Evolutionary conservation across 1,140 invertebrate species (phyloP).

Genomic region (Notospermus geniculatus): DNA sequence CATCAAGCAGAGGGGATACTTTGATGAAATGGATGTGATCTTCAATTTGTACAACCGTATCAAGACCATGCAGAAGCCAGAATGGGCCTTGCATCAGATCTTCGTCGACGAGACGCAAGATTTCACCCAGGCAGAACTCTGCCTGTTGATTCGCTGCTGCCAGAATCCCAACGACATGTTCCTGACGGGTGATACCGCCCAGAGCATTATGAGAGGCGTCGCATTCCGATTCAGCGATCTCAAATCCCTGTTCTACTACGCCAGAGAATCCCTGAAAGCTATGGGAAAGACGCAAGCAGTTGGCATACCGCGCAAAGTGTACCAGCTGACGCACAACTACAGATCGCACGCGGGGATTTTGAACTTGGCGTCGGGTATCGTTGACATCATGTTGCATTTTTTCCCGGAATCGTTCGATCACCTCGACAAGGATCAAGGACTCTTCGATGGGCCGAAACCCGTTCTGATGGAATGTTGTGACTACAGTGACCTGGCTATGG

Average conservation of each 20-base stretch:
- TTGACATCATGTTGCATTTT: slow-evolving; percentile 44
- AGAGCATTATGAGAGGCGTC: slow-evolving; percentile 51
- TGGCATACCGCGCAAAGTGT: slow-evolving; percentile 32
- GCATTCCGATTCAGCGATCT: slow-evolving; percentile 49
- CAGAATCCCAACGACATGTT: slow-evolving; percentile 50
- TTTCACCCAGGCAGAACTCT: slow-evolving; percentile 50
- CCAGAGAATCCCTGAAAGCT: slow-evolving; percentile 31
- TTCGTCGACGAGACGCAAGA: slow-evolving; percentile 52
- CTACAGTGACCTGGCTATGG: slow-evolving; percentile 33
- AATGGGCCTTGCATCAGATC: slow-evolving; percentile 42
- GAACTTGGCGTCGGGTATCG: slow-evolving; percentile 41
- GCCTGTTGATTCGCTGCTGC: slow-evolving; percentile 40
- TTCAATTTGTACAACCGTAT: slow-evolving; percentile 15
- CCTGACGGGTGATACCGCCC: slow-evolving; percentile 51
- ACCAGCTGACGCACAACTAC: slow-evolving; percentile 49
- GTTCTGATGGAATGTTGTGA: slow-evolving; percentile 46
- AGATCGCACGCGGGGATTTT: slow-evolving; percentile 48
- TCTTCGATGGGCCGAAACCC: slow-evolving; percentile 45
- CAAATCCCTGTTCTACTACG: slow-evolving; percentile 43
- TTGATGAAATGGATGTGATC: slow-evolving; percentile 41
- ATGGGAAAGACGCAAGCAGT: slow-evolving; percentile 32
- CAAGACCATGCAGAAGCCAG: slow-evolving; percentile 1
- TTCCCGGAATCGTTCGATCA: slow-evolving; percentile 51
- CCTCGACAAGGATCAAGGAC: slow-evolving; percentile 42
- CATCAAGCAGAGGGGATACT: slow-evolving; percentile 33